Evolutionary conservation across 2,888 invertebrate species (phyloP).

Genomic region (Lycocerus yunnanus): DNA sequence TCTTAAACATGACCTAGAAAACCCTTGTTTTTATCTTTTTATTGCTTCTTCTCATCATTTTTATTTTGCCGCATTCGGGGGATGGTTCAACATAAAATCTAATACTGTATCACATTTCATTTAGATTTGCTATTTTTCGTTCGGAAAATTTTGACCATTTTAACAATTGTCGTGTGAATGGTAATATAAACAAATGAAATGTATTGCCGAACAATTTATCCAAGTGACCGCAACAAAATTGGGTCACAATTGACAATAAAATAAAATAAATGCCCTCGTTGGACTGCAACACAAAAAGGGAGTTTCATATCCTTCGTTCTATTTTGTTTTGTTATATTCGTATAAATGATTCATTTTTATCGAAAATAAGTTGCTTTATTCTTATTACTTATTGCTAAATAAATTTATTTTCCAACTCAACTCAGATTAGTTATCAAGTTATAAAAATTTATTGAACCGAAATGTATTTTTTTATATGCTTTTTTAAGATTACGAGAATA

Average conservation of each 20-base stretch:
- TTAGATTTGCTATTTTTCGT: background rate
- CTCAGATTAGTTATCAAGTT: constrained; percentile 1
- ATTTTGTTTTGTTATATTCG: constrained; percentile 26
- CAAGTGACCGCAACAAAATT: constrained; percentile 27
- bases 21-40: constrained; percentile 17
- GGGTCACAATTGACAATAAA: constrained; percentile 30
- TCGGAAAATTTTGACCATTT: constrained; percentile 1
- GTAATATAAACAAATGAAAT: constrained; percentile 22
- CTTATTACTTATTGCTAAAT: constrained; percentile 25
- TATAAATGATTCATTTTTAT: constrained; percentile 30
- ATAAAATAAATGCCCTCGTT: constrained; percentile 28
- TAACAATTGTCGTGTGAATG: constrained; percentile 3
- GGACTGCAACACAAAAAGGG: constrained; percentile 28
- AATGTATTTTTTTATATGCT: background rate
- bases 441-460: background rate
- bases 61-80: constrained; percentile 12
- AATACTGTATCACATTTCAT: constrained; percentile 3
- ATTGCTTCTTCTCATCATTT: constrained; percentile 11
- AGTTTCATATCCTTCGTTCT: constrained; percentile 27
- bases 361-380: constrained; percentile 19
- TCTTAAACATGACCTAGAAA: constrained; percentile 11
- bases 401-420: constrained; percentile 21
- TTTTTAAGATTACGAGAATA: background rate
- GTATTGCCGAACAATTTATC: constrained; percentile 13
- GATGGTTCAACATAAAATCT: constrained; percentile 11